These are phyloP conservation scores for Tetrax tetrax DNA, from an alignment of 2,113 vertebrate species.

Conservation along the genomic window DNA sequence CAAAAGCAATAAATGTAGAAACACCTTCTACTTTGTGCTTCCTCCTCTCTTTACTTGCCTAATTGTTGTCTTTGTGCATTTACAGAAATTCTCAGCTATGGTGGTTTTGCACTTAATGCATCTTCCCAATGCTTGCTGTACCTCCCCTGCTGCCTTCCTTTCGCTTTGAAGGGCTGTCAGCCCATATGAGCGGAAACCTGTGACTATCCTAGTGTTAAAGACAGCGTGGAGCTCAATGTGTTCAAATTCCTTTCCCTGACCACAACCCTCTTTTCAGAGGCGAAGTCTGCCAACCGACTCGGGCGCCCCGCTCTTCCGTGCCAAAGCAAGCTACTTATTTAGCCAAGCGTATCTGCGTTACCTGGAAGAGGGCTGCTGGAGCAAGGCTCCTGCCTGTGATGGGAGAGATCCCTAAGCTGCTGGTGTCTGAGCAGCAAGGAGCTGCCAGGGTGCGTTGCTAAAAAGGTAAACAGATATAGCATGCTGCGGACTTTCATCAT, in stretches of 20 bases:
- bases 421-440: neutral
- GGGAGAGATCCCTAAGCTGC: neutral
- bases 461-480: neutral
- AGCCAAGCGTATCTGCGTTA: constrained; percentile 12
- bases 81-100: neutral
- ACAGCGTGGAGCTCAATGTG: neutral
- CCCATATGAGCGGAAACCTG: neutral
- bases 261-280: neutral
- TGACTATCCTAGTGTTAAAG: neutral
- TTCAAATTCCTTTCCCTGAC: constrained; percentile 38
- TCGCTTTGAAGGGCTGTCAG: neutral
- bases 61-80: neutral
- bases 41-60: neutral
- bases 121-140: neutral
- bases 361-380: neutral
- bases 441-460: neutral
- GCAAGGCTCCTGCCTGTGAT: neutral
- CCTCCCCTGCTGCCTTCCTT: neutral
- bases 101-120: neutral
- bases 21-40: neutral
- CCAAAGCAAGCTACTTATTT: constrained; percentile 15
- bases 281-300: neutral
- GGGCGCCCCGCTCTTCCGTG: neutral
- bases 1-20: neutral
- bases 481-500: neutral